phyloP scores from a whole-genome alignment of 2,888 invertebrate species.

The Malacosoma neustria region DNA sequence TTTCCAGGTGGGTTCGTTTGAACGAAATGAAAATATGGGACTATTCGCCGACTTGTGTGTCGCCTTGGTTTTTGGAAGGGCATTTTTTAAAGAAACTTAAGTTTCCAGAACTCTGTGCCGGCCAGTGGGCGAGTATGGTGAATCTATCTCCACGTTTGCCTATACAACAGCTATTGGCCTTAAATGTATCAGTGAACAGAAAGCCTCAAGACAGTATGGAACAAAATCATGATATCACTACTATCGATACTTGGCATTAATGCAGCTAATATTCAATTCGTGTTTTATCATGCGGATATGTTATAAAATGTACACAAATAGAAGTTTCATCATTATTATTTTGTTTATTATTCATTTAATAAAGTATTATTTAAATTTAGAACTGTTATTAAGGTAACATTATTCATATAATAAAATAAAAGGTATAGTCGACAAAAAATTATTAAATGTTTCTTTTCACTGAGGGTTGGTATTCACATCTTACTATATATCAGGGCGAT shows the following conservation, averaged over 20 bases:
- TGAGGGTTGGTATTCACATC: too few species aligned
- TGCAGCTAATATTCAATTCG: too few species aligned
- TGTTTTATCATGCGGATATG: too few species aligned
- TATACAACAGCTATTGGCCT: slow-evolving; percentile 63
- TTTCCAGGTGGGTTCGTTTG: slow-evolving; percentile 78
- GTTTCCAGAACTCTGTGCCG: slow-evolving; percentile 83
- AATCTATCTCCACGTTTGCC: slow-evolving; percentile 80
- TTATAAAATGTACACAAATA: too few species aligned
- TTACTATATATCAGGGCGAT: too few species aligned
- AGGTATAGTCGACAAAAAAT: too few species aligned
- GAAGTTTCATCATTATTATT: too few species aligned
- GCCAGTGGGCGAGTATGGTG: slow-evolving; percentile 87
- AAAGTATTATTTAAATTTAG: too few species aligned
- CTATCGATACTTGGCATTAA: slow-evolving; percentile 47
- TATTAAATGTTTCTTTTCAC: too few species aligned
- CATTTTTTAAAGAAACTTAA: slow-evolving; percentile 79
- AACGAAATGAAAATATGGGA: slow-evolving; percentile 82
- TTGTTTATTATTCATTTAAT: too few species aligned
- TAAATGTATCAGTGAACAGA: slow-evolving; percentile 65
- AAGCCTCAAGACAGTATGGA: slow-evolving; percentile 68
- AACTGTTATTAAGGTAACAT: too few species aligned
- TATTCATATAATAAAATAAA: too few species aligned
- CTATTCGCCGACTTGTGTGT: slow-evolving; percentile 80
- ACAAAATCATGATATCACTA: slow-evolving; percentile 55
- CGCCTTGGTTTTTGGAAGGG: slow-evolving; percentile 82